Base-by-base conservation (phyloP, 1,140 invertebrate genomes). In the Eurosta solidaginis region DNA sequence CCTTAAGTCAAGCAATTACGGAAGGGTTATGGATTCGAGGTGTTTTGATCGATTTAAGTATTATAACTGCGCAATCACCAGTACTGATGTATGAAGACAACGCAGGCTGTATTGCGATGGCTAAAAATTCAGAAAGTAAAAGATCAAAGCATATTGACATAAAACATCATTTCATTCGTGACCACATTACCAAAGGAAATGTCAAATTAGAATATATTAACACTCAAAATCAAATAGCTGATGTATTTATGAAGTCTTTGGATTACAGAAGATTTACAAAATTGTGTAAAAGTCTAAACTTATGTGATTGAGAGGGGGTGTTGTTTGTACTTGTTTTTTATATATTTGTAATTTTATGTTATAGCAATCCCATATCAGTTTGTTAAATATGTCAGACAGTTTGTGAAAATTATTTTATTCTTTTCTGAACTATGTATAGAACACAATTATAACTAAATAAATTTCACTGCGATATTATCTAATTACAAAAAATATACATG, bases 1-100 rank as follows among this genome's bases (percentile, higher is more conserved):
- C 82, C 45, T 76, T 84, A 59, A 80, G 79, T 25, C 42, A 77
- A 52, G 78, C 79, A 7, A 63, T 81, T 77, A 17, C 52, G 12
- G 79, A 82, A 80, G 81, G 78, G 5, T 27, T 76, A n/a, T 78
- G 49, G 73, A n/a, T 78, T 20, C 22, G 42, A 54, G 42, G 44
- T 6, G 10, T 78, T 17, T 29, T 47, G 10, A 6, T 17, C 12
- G 59, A 73, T 29, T 27, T 78, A 22, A 42, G 29, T 17, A 40
- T 73, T 3, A 27, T n/a, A 47, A 29, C 9, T n/a, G n/a, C n/a
- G 47, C 7, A 68, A 42, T 14, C 40, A n/a, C 77, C 59, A 40
- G 40, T 78, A 14, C 12, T 20, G 14, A 25, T 77, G 45, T 78
- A 12, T 59, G 52, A 54, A 63, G 52, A 40, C 33, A 77, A 59